Evolutionary conservation across 1,140 invertebrate species (phyloP).

Genomic region (Drosophila bocqueti): DNA sequence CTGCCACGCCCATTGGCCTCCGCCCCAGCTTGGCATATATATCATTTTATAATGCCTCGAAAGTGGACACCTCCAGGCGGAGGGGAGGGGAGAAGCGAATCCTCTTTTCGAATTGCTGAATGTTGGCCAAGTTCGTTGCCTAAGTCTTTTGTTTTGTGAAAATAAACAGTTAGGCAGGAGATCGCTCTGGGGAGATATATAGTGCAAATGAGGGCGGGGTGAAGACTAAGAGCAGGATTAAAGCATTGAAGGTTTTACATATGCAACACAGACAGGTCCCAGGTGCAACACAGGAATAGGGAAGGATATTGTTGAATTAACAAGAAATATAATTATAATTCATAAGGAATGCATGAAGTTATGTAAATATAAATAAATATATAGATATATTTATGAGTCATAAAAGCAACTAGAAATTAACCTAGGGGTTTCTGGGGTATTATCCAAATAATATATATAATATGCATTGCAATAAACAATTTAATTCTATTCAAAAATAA

Average conservation of each 20-base stretch:
- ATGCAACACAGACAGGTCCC: no score
- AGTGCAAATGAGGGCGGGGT: not conserved
- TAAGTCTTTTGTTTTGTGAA: slow-evolving; percentile 76
- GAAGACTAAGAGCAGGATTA: not conserved
- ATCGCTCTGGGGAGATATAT: slow-evolving; percentile 6
- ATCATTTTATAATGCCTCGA: slow-evolving; percentile 40
- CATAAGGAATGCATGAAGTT: not conserved
- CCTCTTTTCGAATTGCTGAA: slow-evolving; percentile 1
- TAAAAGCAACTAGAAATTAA: not conserved
- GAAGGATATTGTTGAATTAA: not conserved
- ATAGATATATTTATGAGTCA: no score
- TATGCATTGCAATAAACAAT: not conserved
- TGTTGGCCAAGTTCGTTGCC: slow-evolving; percentile 70
- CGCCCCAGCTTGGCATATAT: slow-evolving; percentile 29
- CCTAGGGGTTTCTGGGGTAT: not conserved
- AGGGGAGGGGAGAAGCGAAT: not conserved
- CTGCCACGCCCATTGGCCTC: slow-evolving; percentile 33
- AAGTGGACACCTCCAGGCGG: slow-evolving; percentile 27
- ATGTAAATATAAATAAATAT: not conserved
- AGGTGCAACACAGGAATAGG: no score
- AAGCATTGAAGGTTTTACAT: no score
- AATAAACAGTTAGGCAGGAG: slow-evolving; percentile 9
- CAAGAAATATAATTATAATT: not conserved
- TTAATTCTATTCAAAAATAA: not conserved
- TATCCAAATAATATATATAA: not conserved